Conservation (phyloP, 2,113 vertebrate genomes). For the Eptatretus burgeri region DNA sequence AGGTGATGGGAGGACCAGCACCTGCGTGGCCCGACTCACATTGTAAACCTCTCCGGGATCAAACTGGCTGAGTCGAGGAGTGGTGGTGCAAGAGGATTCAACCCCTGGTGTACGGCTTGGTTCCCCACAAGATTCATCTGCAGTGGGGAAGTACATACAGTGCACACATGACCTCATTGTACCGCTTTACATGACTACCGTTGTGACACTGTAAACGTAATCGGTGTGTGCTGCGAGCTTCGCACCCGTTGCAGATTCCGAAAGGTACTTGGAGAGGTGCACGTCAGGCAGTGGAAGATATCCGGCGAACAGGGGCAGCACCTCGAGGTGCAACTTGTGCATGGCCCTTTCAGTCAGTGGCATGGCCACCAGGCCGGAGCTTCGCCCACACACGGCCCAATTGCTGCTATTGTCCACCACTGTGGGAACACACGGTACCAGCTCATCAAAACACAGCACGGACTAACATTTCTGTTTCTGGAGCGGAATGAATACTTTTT, state of each 20-base stretch:
- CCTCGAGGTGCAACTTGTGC: constrained; percentile 72
- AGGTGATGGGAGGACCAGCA: constrained; percentile 5
- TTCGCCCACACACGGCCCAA: constrained; percentile 92
- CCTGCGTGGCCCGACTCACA: background rate
- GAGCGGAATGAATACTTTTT: too few species aligned
- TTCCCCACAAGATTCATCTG: too few species aligned
- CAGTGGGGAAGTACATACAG: too few species aligned
- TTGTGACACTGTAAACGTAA: too few species aligned
- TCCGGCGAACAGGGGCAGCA: constrained; percentile 79
- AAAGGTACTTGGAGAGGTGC: too few species aligned
- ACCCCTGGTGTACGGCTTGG: too few species aligned
- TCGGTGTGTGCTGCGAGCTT: too few species aligned
- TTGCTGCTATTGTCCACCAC: constrained; percentile 91
- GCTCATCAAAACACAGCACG: background rate
- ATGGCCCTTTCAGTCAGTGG: constrained; percentile 33
- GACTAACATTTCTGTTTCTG: too few species aligned
- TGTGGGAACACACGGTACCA: constrained; percentile 14
- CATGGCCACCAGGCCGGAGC: constrained; percentile 69
- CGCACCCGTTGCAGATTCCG: too few species aligned
- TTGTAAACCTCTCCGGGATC: constrained; percentile 3
- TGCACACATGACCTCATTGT: too few species aligned
- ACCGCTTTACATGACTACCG: too few species aligned
- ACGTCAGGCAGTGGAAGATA: constrained; percentile 65
- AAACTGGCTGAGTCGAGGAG: background rate
- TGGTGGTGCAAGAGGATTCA: background rate